Percentiles rank a stretch among this genome's conserved stretches.
Evolutionary conservation across 2,888 invertebrate genomes (phyloP).

Genomic region (Pristionchus japonicus): DNA sequence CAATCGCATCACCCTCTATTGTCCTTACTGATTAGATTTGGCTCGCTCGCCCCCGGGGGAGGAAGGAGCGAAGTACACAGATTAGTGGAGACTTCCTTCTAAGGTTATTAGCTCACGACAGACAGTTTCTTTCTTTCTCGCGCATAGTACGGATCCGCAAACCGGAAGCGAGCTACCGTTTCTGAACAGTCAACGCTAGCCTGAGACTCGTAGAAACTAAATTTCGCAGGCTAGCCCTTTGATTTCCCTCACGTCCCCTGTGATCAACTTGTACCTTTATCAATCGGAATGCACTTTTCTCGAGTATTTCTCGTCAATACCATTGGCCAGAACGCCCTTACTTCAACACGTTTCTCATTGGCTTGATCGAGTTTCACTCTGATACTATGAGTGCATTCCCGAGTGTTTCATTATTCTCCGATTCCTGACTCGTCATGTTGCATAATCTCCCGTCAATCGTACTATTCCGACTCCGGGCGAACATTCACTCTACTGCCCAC

Average conservation of each 20-base stretch:
- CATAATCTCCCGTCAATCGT: neutral
- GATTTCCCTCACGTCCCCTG: neutral
- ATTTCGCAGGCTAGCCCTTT: neutral
- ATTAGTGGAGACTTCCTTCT: neutral
- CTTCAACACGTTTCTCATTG: neutral
- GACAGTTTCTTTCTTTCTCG: neutral
- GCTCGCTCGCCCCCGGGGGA: neutral
- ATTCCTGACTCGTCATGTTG: neutral
- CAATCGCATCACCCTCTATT: neutral
- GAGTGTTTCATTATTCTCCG: neutral
- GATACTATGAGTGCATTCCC: too few species aligned
- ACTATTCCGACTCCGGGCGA: neutral
- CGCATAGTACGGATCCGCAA: neutral
- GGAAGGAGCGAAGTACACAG: neutral
- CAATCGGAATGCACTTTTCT: neutral
- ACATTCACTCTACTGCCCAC: too few species aligned
- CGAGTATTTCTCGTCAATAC: neutral
- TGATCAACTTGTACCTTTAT: neutral
- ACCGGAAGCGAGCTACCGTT: too few species aligned
- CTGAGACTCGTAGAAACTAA: neutral
- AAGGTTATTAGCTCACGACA: neutral
- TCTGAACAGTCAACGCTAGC: neutral
- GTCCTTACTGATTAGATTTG: constrained; percentile 13
- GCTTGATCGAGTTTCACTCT: neutral
- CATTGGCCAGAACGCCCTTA: neutral